Conservation (phyloP, 1,140 invertebrate genomes). For the Drosophila prosaltans region DNA sequence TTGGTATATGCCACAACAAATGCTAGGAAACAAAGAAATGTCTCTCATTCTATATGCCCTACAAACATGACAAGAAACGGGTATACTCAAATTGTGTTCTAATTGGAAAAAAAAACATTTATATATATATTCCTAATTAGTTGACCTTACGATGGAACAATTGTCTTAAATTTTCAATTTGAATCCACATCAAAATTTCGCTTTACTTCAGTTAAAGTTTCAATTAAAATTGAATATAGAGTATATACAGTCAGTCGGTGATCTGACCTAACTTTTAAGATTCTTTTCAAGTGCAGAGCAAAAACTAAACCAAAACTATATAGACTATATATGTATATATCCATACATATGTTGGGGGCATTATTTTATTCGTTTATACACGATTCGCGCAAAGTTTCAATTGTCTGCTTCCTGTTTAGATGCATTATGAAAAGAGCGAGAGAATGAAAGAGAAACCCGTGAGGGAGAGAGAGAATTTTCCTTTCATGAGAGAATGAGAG, state of each 20-base stretch:
- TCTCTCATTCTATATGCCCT: not conserved
- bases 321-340: not conserved
- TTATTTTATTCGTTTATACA: constrained; percentile 13
- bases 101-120: too few species aligned
- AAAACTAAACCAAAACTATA: constrained; percentile 10
- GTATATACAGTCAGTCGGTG: not conserved
- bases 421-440: constrained; percentile 13
- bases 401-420: constrained; percentile 48
- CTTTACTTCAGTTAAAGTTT: too few species aligned
- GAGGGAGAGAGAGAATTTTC: too few species aligned
- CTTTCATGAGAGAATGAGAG: not conserved
- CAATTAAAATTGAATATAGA: not conserved
- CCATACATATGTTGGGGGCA: not conserved
- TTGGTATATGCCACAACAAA: not conserved
- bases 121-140: too few species aligned
- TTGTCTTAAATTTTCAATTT: too few species aligned
- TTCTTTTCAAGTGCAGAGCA: constrained; percentile 1
- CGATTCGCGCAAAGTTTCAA: constrained; percentile 45
- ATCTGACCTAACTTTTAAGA: not conserved
- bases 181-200: too few species aligned
- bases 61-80: not conserved
- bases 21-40: not conserved
- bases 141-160: too few species aligned
- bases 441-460: not conserved
- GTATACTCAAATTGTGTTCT: not conserved